Percentiles rank a stretch among this genome's conserved stretches.
Evolutionary conservation across 2,888 invertebrate genomes (phyloP).

Genomic region (Toxonevra muliebris): DNA sequence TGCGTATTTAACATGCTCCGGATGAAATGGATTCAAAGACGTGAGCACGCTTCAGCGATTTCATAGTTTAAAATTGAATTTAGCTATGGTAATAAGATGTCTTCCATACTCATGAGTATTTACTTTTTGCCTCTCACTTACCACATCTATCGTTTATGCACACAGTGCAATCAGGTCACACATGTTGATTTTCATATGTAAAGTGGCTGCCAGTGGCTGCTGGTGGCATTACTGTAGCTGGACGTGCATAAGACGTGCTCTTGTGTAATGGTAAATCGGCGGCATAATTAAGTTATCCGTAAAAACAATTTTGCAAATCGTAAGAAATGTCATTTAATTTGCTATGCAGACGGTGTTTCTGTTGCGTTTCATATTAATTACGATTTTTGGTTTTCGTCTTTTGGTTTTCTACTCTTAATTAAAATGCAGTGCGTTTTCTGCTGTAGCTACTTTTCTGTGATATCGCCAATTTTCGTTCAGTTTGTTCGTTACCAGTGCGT

Average conservation of each 20-base stretch:
- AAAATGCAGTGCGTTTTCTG: conserved; percentile 51
- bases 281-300: too few species aligned
- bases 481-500: not conserved
- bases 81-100: conserved; percentile 14
- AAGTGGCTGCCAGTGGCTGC: not conserved
- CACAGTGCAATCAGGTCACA: not conserved
- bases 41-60: not conserved
- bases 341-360: conserved; percentile 8
- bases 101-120: not conserved
- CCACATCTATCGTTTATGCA: too few species aligned
- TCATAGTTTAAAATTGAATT: conserved; percentile 12
- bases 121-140: too few species aligned
- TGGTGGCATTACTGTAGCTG: not conserved
- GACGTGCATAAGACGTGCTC: too few species aligned
- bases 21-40: not conserved
- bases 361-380: conserved; percentile 1
- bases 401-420: conserved; percentile 37
- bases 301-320: too few species aligned
- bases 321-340: not conserved
- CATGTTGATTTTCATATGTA: not conserved
- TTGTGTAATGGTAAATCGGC: too few species aligned
- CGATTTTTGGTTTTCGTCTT: conserved; percentile 9
- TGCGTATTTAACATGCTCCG: too few species aligned
- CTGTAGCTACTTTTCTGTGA: not conserved
- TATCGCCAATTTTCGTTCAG: conserved; percentile 42